Evolutionary conservation across 2,797 vertebrate genomes (phyloP), one percentile per base, ranked within the genome.

Genomic region (Astyanax mexicanus): DNA sequence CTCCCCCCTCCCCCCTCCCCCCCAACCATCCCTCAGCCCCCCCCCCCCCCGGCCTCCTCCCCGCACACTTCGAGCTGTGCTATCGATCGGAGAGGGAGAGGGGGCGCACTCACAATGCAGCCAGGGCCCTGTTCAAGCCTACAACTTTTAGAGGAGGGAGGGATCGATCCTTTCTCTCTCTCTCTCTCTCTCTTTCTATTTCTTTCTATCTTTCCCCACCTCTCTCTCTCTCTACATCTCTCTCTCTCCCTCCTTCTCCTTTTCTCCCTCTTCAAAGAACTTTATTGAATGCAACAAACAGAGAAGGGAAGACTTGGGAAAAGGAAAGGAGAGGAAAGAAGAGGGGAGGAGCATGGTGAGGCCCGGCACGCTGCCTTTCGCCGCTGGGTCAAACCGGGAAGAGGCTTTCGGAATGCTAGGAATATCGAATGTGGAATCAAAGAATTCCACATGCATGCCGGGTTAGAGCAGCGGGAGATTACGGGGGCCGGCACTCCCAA

Each of bases 81-180:
- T 86, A 93, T 93, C 55, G 91, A 93, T 91, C 23, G 74, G 51
- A 64, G 52, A 69, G 67, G 74, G 51, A 64, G 52, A 69, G 67
- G 89, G 89, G 88, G 85, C 73, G 77, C 77, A 80, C 86, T 91
- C 87, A 90, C 89, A 89, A 87, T 91, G 89, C 84, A 57, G 85
- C 78, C 81, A 79, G 82, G 88, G 74, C 62, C 77, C 68, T 75
- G 77, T 85, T 86, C 79, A 35, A 80, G 75, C 76, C 87, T 89
- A 87, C 88, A 89, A 90, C 88, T 91, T 93, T 89, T 89, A 90
- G 82, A 88, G 88, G 82, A 88, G 88, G 80, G 79, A 83, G 74
- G 85, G 72, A 92, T 93, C 92, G 77, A 93, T 93, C 85, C 77
- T 35, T 77, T 85, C 83, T 84, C 84, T 81, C 84, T 87, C 84